Evolutionary conservation across 2,113 vertebrate species (phyloP), one percentile per base, ranked within the genome.

Genomic region (Limnothrissa miodon): DNA sequence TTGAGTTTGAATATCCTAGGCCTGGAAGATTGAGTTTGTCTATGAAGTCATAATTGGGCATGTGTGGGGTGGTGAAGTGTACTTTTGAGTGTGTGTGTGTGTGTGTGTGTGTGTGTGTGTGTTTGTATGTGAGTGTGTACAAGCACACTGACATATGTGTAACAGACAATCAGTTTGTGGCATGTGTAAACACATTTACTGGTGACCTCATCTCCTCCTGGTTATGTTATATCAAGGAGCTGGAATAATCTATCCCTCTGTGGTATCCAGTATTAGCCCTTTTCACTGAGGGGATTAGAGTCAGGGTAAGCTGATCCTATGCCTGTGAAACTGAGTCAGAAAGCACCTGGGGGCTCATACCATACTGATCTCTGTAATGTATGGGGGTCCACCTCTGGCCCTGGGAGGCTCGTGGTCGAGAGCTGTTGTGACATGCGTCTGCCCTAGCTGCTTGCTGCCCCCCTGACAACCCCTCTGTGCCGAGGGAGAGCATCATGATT

Each of bases 251-350:
- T 81, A 21, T 0, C 62, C 66, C 84, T 79, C 29, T 80, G 39
- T 48, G 10, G 17, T 79, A 83, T 87, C 80, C 9, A 25, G 45
- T 85, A 81, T 90, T 82, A 83, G 29, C 13, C 78, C 56, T 78
- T 88, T 87, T 89, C 81, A 87, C 82, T 44, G 33, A 23, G 78
- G 1, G 86, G 89, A 89, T 91, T 89, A 86, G 80, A 85, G 88
- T 51, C 62, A 79, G 44, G 79, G 81, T 87, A 87, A 93, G 87
- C 84, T 78, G 88, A 91, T 78, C 85, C 86, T 79, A 81, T 46
- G 84, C 80, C 81, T 45, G 15, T 74, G 82, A 42, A 46, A 83
- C 78, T 82, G 83, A 51, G 53, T 81, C 79, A 84, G 80, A 82
- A 13, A 74, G 81, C 90, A 86, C 89, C 80, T 13, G 81, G 85